A percentile compares a stretch with the other conserved stretches of the same genome.
These are phyloP conservation scores for Daubentonia madagascariensis DNA, from an alignment of 2,113 vertebrate genomes.

Conservation along the genomic window DNA sequence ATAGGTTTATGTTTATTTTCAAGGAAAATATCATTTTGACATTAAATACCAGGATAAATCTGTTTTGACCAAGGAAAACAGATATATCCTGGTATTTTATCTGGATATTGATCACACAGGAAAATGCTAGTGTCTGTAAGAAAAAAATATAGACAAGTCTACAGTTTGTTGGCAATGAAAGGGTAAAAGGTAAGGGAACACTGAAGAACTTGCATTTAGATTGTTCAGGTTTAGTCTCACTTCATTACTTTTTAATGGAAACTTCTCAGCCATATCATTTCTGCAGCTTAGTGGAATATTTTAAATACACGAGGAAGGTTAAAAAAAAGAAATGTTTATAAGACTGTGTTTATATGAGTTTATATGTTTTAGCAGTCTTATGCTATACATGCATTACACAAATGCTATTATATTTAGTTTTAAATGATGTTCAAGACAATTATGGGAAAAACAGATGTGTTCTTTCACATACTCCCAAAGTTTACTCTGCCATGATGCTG, in stretches of 20 bases:
- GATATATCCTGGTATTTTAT: neutral
- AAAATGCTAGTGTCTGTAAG: neutral
- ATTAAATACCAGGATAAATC: no score
- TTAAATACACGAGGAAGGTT: neutral
- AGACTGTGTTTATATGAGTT: neutral
- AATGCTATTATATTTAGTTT: neutral
- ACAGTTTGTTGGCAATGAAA: neutral
- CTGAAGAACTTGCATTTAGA: neutral
- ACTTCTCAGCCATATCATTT: neutral
- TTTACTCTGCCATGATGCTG: neutral
- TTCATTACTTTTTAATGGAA: constrained; percentile 60
- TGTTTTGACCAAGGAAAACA: constrained; percentile 34
- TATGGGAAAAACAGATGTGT: neutral
- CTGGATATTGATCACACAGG: neutral
- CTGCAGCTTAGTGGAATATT: neutral
- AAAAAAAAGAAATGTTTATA: neutral
- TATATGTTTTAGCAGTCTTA: neutral
- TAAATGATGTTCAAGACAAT: neutral
- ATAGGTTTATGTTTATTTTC: neutral
- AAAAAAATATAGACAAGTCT: neutral
- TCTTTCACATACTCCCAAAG: neutral
- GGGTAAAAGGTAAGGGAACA: neutral
- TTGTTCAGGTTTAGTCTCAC: neutral
- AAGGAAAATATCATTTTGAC: neutral
- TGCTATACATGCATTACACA: neutral